Conservation (phyloP, 1,140 invertebrate genomes). For the Drosophila pruinosa region DNA sequence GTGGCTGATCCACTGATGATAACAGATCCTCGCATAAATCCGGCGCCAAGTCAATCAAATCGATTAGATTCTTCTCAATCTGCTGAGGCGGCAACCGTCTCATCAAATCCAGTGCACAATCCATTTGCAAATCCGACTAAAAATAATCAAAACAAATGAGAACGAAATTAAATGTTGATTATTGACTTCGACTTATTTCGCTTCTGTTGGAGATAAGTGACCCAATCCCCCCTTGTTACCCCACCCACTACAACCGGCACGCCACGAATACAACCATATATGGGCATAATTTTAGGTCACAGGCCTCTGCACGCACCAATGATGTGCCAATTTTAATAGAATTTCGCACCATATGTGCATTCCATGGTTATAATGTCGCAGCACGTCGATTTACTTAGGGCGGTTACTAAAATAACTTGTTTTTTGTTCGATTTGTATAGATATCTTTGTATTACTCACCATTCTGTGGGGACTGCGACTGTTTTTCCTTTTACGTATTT, state of each 20-base stretch:
- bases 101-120: constrained; percentile 99
- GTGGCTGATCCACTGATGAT: constrained; percentile 98
- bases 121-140: constrained; percentile 98
- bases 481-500: constrained; percentile 17
- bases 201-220: constrained; percentile 41
- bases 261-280: constrained; percentile 60
- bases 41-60: constrained; percentile 98
- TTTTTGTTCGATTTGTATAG: constrained; percentile 23
- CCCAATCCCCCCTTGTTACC: neutral
- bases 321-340: neutral
- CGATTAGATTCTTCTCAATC: constrained; percentile 98
- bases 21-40: constrained; percentile 97
- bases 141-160: constrained; percentile 66
- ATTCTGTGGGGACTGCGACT: constrained; percentile 46
- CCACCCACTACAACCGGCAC: constrained; percentile 44
- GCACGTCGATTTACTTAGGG: constrained; percentile 20
- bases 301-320: constrained; percentile 9
- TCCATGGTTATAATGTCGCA: neutral
- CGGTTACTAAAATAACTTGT: constrained; percentile 24
- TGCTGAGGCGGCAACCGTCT: constrained; percentile 98
- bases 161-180: neutral
- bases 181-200: constrained; percentile 49
- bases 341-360: neutral
- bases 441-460: constrained; percentile 63
- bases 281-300: constrained; percentile 61